Evolutionary conservation across 2,113 vertebrate genomes (phyloP).

Genomic region (Rhea pennata): DNA sequence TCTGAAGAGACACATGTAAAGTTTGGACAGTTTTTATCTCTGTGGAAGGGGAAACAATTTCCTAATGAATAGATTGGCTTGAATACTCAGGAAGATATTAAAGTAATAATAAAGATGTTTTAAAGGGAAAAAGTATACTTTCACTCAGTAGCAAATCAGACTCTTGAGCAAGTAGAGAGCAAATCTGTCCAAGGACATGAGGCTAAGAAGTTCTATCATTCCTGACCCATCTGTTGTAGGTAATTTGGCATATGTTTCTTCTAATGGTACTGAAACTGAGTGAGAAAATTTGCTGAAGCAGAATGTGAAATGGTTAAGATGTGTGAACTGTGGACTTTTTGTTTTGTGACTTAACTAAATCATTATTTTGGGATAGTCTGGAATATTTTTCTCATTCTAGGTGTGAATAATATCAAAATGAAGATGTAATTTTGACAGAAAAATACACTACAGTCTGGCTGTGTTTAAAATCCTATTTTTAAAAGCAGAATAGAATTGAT

Average conservation of each 20-base stretch:
- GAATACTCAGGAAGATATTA: background rate
- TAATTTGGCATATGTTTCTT: background rate
- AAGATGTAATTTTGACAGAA: background rate
- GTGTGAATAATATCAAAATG: background rate
- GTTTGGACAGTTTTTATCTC: background rate
- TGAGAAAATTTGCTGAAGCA: background rate
- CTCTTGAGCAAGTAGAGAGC: background rate
- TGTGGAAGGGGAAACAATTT: background rate
- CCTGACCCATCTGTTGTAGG: background rate
- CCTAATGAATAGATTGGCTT: background rate
- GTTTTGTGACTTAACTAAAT: background rate
- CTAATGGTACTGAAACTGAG: rapidly evolving
- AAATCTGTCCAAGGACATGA: background rate
- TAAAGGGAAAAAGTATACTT: background rate
- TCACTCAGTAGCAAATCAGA: background rate
- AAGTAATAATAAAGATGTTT: background rate
- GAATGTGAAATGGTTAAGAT: background rate
- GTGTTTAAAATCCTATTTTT: background rate
- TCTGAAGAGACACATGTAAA: background rate
- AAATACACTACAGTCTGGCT: background rate
- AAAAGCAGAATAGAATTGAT: background rate
- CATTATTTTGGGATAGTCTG: background rate
- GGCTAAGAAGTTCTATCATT: background rate
- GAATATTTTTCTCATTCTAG: background rate
- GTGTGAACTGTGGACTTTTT: background rate